phyloP scores from a whole-genome alignment of 2,113 vertebrate species.

The Numida meleagris region DNA sequence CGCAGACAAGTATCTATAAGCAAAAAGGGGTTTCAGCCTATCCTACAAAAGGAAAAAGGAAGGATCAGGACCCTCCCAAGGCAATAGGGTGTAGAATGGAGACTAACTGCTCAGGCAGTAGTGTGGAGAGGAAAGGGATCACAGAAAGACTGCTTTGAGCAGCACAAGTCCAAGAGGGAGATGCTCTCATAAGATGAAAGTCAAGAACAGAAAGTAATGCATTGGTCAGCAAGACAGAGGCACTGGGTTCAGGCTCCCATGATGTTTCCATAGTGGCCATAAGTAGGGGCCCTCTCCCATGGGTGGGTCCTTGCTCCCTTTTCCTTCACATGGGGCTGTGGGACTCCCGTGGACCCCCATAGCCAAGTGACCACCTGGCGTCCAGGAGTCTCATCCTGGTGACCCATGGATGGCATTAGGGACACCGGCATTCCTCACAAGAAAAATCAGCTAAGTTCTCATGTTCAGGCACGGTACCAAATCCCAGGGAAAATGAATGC shows the following conservation, averaged over 20 bases:
- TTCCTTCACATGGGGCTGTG: background rate
- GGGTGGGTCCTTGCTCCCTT: background rate
- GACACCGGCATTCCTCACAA: background rate
- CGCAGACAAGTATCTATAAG: background rate
- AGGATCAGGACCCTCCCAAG: background rate
- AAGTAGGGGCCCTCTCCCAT: background rate
- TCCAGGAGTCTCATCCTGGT: background rate
- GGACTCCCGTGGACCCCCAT: rapidly evolving
- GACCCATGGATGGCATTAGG: background rate
- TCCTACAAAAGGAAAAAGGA: background rate
- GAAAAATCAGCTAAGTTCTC: background rate
- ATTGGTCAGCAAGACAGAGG: background rate
- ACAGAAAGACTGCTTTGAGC: background rate
- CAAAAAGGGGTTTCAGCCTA: background rate
- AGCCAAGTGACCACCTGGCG: background rate
- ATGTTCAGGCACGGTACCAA: background rate
- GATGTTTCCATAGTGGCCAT: background rate
- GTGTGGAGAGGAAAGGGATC: background rate
- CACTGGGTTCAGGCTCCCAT: background rate
- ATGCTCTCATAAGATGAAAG: background rate
- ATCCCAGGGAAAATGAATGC: background rate
- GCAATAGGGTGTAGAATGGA: background rate
- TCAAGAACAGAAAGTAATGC: background rate
- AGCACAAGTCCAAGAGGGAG: background rate
- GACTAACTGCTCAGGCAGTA: background rate